Percentiles rank a stretch among this genome's conserved stretches.
phyloP scores from a whole-genome alignment of 2,113 vertebrate species.

The Proteles cristata region DNA sequence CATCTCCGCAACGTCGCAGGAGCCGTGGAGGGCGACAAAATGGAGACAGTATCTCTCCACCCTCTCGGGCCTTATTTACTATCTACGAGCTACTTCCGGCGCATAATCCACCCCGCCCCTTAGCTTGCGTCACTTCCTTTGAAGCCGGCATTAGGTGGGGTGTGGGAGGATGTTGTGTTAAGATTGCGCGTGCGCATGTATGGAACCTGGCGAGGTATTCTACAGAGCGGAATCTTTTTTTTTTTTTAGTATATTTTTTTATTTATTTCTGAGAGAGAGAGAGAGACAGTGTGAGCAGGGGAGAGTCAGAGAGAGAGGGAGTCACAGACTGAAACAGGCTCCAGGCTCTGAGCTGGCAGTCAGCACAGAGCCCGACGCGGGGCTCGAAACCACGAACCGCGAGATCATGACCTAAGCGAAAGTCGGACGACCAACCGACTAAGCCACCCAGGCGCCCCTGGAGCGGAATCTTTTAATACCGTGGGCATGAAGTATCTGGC shows the following conservation, averaged over 20 bases:
- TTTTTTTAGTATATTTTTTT: too few species aligned
- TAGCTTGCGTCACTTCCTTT: conserved; percentile 65
- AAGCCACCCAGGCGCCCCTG: too few species aligned
- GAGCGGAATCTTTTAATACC: fast-evolving
- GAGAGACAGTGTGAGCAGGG: too few species aligned
- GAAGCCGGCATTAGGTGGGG: fast-evolving
- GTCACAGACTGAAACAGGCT: too few species aligned
- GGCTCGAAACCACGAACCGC: too few species aligned
- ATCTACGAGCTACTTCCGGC: conserved; percentile 71
- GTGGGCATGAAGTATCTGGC: fast-evolving
- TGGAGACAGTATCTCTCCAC: conserved; percentile 69
- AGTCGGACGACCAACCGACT: too few species aligned
- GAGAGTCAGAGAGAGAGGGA: too few species aligned
- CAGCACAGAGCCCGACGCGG: too few species aligned
- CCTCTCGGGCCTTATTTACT: conserved; percentile 84
- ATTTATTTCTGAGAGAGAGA: too few species aligned
- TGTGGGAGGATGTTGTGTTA: fast-evolving
- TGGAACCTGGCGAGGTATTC: fast-evolving
- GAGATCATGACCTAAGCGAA: too few species aligned
- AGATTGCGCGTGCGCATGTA: fast-evolving
- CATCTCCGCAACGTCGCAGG: conserved; percentile 81
- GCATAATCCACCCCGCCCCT: background rate
- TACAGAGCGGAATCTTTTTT: too few species aligned
- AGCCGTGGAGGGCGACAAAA: conserved; percentile 60
- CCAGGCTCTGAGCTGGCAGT: too few species aligned